phyloP scores from a whole-genome alignment of 2,113 vertebrate species.

The Dicerorhinus sumatrensis region DNA sequence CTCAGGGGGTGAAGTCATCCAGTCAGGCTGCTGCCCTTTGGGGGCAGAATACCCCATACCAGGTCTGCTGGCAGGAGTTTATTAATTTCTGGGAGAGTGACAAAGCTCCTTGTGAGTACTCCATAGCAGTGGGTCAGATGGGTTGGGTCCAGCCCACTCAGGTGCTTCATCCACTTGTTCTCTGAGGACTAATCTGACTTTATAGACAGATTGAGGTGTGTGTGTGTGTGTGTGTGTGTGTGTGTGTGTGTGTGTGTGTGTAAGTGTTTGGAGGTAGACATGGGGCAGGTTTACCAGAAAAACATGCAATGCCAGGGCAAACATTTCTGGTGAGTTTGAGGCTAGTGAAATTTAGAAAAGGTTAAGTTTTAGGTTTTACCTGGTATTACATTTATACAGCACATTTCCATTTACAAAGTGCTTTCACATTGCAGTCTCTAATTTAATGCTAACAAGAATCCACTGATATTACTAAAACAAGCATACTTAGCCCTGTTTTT shows the following conservation, averaged over 20 bases:
- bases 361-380: background rate
- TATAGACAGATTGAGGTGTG: background rate
- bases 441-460: conserved; percentile 10
- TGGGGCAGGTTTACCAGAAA: background rate
- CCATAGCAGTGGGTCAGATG: background rate
- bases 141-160: background rate
- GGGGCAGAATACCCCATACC: background rate
- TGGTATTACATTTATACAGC: background rate
- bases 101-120: background rate
- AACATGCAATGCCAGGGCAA: background rate
- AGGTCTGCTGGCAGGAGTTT: background rate
- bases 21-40: background rate
- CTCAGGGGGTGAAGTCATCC: background rate
- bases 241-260: background rate
- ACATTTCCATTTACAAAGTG: background rate
- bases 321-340: background rate
- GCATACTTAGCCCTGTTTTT: background rate
- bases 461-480: background rate
- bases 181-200: background rate
- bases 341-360: background rate
- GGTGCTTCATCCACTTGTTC: background rate
- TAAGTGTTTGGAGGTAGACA: background rate
- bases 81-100: background rate
- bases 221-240: background rate
- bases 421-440: background rate